Percentiles rank a stretch among this genome's conserved stretches.
phyloP scores from a whole-genome alignment of 92 coral and sea anemone genomes.

The Montipora capitata region DNA sequence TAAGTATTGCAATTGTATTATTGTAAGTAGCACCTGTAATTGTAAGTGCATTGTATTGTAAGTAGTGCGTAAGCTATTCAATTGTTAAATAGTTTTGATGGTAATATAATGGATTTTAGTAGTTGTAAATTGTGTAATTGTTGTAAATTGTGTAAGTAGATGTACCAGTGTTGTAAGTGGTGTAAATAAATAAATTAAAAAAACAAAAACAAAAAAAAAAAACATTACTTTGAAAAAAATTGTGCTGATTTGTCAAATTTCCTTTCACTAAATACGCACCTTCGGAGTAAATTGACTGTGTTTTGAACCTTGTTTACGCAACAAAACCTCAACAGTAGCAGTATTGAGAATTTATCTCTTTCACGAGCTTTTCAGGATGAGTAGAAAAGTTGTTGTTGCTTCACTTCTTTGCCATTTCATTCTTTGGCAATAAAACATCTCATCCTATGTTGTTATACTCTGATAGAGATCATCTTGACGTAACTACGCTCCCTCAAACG shows the following conservation, averaged over 20 bases:
- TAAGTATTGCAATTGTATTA: too few relatives aligned
- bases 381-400: not conserved
- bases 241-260: not conserved
- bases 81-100: too few relatives aligned
- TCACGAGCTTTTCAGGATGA: constrained; percentile 1
- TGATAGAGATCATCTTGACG: constrained; percentile 1
- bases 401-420: not conserved
- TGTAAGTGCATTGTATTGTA: too few relatives aligned
- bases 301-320: not conserved
- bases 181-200: too few relatives aligned
- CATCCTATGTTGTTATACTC: not conserved
- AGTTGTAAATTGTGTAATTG: too few relatives aligned
- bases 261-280: not conserved
- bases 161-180: too few relatives aligned
- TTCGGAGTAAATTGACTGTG: not conserved
- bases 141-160: too few relatives aligned
- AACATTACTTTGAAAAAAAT: not conserved
- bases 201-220: too few relatives aligned
- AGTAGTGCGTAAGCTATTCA: too few relatives aligned
- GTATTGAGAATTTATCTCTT: not conserved
- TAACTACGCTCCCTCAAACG: not conserved
- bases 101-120: too few relatives aligned
- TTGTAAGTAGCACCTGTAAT: too few relatives aligned
- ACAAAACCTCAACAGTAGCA: not conserved
- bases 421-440: not conserved